Evolutionary conservation across 2,113 vertebrate genomes (phyloP), one percentile per base, ranked within the genome.

Genomic region (Murina feae): DNA sequence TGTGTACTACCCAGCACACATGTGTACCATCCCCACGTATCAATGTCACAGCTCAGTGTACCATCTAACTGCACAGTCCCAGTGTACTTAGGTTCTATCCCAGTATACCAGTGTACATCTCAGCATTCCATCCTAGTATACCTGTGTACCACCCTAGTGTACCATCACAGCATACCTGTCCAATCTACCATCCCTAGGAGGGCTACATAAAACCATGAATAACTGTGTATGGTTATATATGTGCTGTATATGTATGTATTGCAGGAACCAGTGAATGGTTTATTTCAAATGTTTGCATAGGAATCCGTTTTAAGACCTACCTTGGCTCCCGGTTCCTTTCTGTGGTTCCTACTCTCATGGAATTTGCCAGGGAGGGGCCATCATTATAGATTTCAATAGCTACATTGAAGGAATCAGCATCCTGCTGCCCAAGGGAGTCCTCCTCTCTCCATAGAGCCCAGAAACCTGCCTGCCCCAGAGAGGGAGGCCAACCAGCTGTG

Each of bases 121-220:
- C 14, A 25, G 16, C 10, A n/a, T 44, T 28, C n/a, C 5, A 47
- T 23, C 32, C 72, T 4, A 32, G 30, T 8, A 6, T 44, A 47
- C 66, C 21, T 58, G 37, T 11, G 21, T 18, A 42, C n/a, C 84
- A 42, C n/a, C 75, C 30, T 39, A 44, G 35, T 5, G 10, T 9
- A 17, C 71, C 9, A 3, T 32, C 6, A 20, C 35, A 4, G 18
- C 23, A 13, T 1, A 25, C 21, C 37, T 23, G 32, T 10, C 28
- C 35, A 2, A 6, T 32, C 23, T n/a, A 21, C 20, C 14, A 5
- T 37, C 16, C 28, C 86, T 1, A 0, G 9, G 23, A 13, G 44
- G 37, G 25, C 2, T 9, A 49, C 30, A 28, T 28, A n/a, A 76
- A 75, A 42, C 42, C 58, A 80, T 63, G 37, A 23, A 14, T 4